Evolutionary conservation across 2,888 invertebrate species (phyloP), one percentile per base, ranked within the genome.

Genomic region (Dromius quadrimaculatus): DNA sequence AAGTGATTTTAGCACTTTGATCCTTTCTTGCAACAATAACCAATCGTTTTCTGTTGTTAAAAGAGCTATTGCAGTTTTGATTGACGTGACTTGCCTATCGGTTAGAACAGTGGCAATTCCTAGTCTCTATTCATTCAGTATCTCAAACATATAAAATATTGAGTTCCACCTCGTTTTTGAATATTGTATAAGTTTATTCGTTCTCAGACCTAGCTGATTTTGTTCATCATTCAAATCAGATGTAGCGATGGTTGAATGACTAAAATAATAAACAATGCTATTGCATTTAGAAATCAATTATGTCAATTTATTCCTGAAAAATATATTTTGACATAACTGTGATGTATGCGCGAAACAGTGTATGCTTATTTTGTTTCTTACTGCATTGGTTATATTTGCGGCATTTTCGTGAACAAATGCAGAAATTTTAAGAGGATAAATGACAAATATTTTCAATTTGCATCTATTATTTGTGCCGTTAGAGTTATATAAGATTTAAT

Each of bases 51-150:
- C n/a, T n/a, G n/a, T 13, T 47, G 20, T 47, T 9, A 6, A 3
- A 2, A 47, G n/a, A 17, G 15, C 3, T 15, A 2, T 19, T 3
- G 47, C 47, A 8, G 19, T 47, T 47, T 15, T 47, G 4, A 15
- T 15, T 15, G 2, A 3, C 4, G 47, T 47, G 3, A 15, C 17
- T 4, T 17, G 6, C 15, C 47, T 15, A 47, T 47, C 47, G 2
- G 15, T 17, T 5, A 47, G 4, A 19, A 47, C 47, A 8, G 15
- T n/a, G 17, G 17, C 2, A 13, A 47, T 47, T 3, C 15, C 47
- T n/a, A 47, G 17, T n/a, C 47, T 6, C 15, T 47, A 17, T n/a
- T 47, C 47, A 13, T 8, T 47, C 47, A 47, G n/a, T 47, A 6
- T 11, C 5, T 47, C 4, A 6, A 47, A 17, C 47, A 47, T 47